Evolutionary conservation across 2,797 vertebrate genomes (phyloP), one percentile per base, ranked within the genome.

Genomic region (Champsocephalus esox): DNA sequence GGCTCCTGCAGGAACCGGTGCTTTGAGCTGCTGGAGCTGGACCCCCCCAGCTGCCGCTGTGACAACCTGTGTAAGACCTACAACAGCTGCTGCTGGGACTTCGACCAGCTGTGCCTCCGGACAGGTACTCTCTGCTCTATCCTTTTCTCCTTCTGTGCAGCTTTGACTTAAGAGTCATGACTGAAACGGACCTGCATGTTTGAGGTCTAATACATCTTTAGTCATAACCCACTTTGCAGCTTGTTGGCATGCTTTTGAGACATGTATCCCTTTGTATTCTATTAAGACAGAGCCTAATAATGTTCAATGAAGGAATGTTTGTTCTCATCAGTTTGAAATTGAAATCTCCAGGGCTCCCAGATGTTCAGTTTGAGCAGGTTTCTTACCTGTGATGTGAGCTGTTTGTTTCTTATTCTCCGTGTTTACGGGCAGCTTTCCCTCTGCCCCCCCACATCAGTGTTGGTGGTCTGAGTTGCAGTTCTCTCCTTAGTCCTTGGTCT

Each of bases 61-160:
- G 98, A 99, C 93, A 99, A 99, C 93, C 89, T 99, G 67, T 99
- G 98, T 91, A 99, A 99, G 93, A 98, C 97, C 73, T 99, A 98
- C 88, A 95, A 94, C 91, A 95, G 95, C 91, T 99, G 98, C 93
- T 99, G 98, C 92, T 94, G 92, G 0, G 98, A 99, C 93, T 99
- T 99, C 59, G 97, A 98, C 55, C 95, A 97, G 73, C 96, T 96
- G 66, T 99, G 98, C 90, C 94, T 99, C 83, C 96, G 97, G 88
- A 98, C 96, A 93, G 97, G 98, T 99, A 94, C 21, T 45, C 34
- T 38, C 34, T 38, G 34, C 34, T 38, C 34, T 38, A 2, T 38
- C 34, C 34, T 38, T 38, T 9, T 9, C 2, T 38, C 1, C 34
- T 38, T 38, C 34, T 38, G 34, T 38, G 34, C 9, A 38, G 7